Evolutionary conservation across 2,113 vertebrate genomes (phyloP), one percentile per base, ranked within the genome.

Genomic region (Oplegnathus fasciatus): DNA sequence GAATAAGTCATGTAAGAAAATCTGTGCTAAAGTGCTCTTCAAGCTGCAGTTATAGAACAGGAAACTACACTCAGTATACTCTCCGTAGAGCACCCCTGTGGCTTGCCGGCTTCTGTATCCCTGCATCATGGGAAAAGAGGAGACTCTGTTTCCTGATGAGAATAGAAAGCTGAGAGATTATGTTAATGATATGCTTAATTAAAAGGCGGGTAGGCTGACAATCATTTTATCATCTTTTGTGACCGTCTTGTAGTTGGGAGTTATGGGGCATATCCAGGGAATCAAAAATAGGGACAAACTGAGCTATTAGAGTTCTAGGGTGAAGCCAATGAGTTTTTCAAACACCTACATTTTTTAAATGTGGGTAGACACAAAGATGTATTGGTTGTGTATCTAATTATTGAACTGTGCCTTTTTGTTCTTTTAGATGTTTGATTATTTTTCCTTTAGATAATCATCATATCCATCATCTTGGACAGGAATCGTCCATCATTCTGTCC

Each of bases 401-500:
- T 67, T 80, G 42, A 84, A 82, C 58, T 52, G 17, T 61, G 42
- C 17, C 57, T 77, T 13, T n/a, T 75, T 61, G 67, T 76, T 42
- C 18, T 70, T 24, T 73, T 72, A 30, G 52, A 78, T 8, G n/a
- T 80, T 20, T 57, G 64, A 75, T 89, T 78, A 62, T 55, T 65
- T 60, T 46, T 69, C 34, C 42, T 7, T n/a, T 37, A 52, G 52
- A 54, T 83, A 70, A 85, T 83, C 20, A 26, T 79, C 28, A 60
- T 82, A 86, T 82, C 75, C 62, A 70, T 84, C 77, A 80, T 79
- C 48, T 66, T 75, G 57, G 65, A 30, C 26, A n/a, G 44, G 28
- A 48, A 46, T 69, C 70, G 70, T 85, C 66, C 55, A 74, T 84
- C 79, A 88, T 62, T 58, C 62, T 84, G 66, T 80, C 73, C 80